phyloP scores from a whole-genome alignment of 2,888 invertebrate species.

The Ypsolopha scabrella region DNA sequence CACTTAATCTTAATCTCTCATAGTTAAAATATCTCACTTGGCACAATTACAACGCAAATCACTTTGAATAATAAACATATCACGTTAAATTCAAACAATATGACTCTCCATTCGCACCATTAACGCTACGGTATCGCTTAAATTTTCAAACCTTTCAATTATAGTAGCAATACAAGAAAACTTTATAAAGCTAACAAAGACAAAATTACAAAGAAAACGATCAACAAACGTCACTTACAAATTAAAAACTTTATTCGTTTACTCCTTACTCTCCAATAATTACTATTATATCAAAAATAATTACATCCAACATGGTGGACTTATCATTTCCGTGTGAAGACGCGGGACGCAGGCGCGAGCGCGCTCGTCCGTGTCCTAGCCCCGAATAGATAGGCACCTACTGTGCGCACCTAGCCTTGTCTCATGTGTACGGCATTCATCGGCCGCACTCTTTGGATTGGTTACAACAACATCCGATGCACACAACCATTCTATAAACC shows the following conservation, averaged over 20 bases:
- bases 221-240: slow-evolving; percentile 67
- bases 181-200: slow-evolving; percentile 66
- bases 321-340: slow-evolving; percentile 22
- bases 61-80: slow-evolving; percentile 48
- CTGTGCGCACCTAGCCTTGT: slow-evolving; percentile 10
- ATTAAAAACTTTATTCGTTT: slow-evolving; percentile 58
- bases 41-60: slow-evolving; percentile 65
- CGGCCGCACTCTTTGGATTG: slow-evolving; percentile 45
- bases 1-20: slow-evolving; percentile 67
- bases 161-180: slow-evolving; percentile 48
- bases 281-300: slow-evolving; percentile 61
- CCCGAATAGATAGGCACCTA: slow-evolving; percentile 11
- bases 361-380: slow-evolving; percentile 8
- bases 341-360: slow-evolving; percentile 11
- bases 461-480: slow-evolving; percentile 42
- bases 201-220: slow-evolving; percentile 66
- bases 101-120: slow-evolving; percentile 37
- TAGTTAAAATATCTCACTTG: slow-evolving; percentile 65
- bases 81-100: slow-evolving; percentile 38
- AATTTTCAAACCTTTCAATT: slow-evolving; percentile 30
- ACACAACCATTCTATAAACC: slow-evolving; percentile 25
- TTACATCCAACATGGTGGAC: slow-evolving; percentile 33
- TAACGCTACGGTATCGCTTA: slow-evolving; percentile 42
- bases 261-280: slow-evolving; percentile 58
- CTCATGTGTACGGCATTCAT: slow-evolving; percentile 25